Base-by-base conservation (phyloP, 2,888 invertebrate genomes). In the Ametastegia equiseti region DNA sequence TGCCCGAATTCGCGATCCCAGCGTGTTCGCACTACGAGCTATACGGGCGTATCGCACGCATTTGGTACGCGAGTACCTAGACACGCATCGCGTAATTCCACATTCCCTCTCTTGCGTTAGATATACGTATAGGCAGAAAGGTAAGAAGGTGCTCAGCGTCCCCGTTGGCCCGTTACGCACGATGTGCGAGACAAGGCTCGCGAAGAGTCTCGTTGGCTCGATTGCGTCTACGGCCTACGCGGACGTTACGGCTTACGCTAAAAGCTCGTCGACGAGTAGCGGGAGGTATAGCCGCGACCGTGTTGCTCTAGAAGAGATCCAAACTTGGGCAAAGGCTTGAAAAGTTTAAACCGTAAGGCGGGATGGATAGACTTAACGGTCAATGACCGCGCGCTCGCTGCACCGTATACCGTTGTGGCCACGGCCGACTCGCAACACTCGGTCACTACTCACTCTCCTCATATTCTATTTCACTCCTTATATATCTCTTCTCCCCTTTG, bases 291-390 rank as follows among this genome's bases (percentile, higher is more conserved):
- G 27, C 27, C 6, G 33, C 13, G 13, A 36, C 15, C 6, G 36
- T 36, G 45, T 23, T 36, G 67, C 39, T 45, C 71, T 47, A 71
- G 23, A 15, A 42, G 15, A 1, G 45, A 50, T 50, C 73, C 73
- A 75, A 75, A 75, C 50, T 75, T 75, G 73, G 73, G 73, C 73
- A 75, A 75, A 75, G 50, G 36, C 50, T 75, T 75, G 33, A 42
- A 67, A 67, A 67, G 39, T 47, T 42, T 45, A 75, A 75, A 54
- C 73, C 50, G 73, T 50, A 75, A 50, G 73, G 45, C 73, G 23
- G 33, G 30, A 75, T 23, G n/a, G 36, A 45, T 36, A n/a, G n/a
- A n/a, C n/a, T n/a, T 33, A 54, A 45, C 73, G 73, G 73, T 75
- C 73, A 54, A 54, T 54, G 73, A 75, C 73, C 73, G 73, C 45